Evolutionary conservation across 2,888 invertebrate species (phyloP), one percentile per base, ranked within the genome.

Genomic region (Archips xylosteana): DNA sequence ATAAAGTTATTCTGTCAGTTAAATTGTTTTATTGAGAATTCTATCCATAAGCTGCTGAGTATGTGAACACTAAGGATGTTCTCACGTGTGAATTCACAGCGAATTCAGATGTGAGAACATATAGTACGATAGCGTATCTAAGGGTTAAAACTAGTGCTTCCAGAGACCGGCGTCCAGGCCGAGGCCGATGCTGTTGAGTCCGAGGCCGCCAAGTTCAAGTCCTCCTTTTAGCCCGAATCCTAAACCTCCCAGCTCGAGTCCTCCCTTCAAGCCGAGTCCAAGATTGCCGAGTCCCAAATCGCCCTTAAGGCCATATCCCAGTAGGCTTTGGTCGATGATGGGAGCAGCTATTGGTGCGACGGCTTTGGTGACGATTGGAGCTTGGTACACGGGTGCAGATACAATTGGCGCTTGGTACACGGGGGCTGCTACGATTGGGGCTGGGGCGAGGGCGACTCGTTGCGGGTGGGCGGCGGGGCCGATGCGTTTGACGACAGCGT

Each of bases 401-500:
- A 42, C 61, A 9, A 61, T n/a, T 10, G 42, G 78, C 45, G 69
- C 70, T 9, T 49, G 32, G n/a, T n/a, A 34, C n/a, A 60, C 54
- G 6, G 81, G 78, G 57, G 70, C 70, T 10, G 39, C 61, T 13
- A 78, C 76, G 6, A 83, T 71, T 0, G 81, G 80, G 8, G 82
- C 77, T 4, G 79, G 76, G 3, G 81, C 47, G 42, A 66, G n/a
- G 12, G 71, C 54, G 10, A 82, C 68, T 0, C 82, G 80, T 66
- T 88, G 89, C 0, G 92, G 92, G 77, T 94, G 93, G 0, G 76
- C 86, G 0, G 91, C 91, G 1, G 87, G 84, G 2, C 94, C 94
- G 36, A 93, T 77, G 49, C 92, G 85, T 73, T 92, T 92, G 57
- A 94, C 94, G n/a, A 90, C 87, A 0, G 94, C 94, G 83, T 94